phyloP scores from a whole-genome alignment of 2,888 invertebrate genomes.

The Allolobophora icterica region DNA sequence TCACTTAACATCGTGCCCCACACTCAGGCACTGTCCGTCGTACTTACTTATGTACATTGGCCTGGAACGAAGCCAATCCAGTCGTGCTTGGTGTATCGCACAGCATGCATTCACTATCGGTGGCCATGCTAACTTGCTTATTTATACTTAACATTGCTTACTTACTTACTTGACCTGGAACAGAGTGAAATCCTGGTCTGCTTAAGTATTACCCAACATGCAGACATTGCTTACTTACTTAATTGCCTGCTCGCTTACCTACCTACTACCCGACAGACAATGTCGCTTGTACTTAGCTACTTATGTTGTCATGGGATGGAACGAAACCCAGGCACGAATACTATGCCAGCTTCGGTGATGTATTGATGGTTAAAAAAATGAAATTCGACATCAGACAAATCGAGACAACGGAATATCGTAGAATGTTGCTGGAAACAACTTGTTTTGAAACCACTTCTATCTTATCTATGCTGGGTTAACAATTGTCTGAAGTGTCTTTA shows the following conservation, averaged over 20 bases:
- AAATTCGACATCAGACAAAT: background rate
- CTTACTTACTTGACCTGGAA: background rate
- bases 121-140: background rate
- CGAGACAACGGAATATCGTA: background rate
- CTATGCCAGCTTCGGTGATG: background rate
- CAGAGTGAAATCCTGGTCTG: background rate
- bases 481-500: background rate
- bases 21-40: background rate
- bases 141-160: background rate
- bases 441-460: background rate
- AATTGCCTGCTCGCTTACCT: background rate
- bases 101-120: background rate
- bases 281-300: background rate
- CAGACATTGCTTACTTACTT: background rate
- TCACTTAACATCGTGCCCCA: background rate
- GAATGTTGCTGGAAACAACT: background rate
- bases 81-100: background rate
- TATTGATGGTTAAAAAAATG: background rate
- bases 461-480: background rate
- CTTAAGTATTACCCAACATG: background rate
- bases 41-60: background rate
- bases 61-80: background rate
- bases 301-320: background rate
- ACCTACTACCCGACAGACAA: background rate
- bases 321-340: background rate